A percentile compares a stretch with the other conserved stretches of the same genome.
Evolutionary conservation across 2,888 invertebrate species (phyloP).

Genomic region (Escarpia spicata): DNA sequence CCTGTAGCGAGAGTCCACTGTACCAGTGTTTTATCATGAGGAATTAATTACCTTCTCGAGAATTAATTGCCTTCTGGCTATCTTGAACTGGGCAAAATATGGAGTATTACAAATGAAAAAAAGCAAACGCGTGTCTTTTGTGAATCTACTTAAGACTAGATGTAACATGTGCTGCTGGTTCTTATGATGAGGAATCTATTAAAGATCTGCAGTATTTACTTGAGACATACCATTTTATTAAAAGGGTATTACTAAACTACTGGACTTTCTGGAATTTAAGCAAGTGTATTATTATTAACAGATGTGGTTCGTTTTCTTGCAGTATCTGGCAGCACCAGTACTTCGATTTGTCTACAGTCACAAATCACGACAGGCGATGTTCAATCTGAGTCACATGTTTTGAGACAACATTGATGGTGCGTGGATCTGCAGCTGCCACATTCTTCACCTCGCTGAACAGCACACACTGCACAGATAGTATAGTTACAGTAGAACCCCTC

Average conservation of each 20-base stretch:
- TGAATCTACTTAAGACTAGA: neutral
- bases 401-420: neutral
- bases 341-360: neutral
- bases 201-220: no score
- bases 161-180: no score
- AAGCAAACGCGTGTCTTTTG: neutral
- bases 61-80: neutral
- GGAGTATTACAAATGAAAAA: neutral
- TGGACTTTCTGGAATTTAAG: no score
- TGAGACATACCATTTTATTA: no score
- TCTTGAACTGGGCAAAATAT: neutral
- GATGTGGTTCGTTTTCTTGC: neutral
- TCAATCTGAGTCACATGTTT: conserved; percentile 16
- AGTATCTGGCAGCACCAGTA: conserved; percentile 3
- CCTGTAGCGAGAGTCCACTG: no score
- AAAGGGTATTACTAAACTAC: no score
- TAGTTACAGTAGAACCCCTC: neutral
- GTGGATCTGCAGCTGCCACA: neutral
- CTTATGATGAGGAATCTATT: no score
- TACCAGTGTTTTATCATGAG: neutral
- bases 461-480: neutral
- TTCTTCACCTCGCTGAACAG: neutral
- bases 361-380: neutral
- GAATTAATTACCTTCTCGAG: neutral
- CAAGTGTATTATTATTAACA: no score